Base-by-base conservation (phyloP, 2,113 vertebrate genomes). In the Macroglossus sobrinus region DNA sequence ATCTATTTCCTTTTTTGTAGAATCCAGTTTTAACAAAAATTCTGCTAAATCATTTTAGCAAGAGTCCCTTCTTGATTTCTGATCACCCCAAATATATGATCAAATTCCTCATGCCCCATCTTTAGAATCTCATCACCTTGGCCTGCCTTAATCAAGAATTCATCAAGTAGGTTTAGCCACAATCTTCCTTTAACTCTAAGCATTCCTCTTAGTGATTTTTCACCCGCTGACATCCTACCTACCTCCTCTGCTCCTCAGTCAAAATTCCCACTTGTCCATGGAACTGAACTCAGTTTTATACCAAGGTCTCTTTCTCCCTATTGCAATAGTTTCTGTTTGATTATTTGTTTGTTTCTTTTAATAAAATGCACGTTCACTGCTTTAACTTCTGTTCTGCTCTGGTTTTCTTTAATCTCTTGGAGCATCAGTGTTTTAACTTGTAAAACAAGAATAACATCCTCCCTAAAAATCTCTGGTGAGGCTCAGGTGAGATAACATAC, bases 391-490 rank as follows among this genome's bases (percentile, higher is more conserved):
- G 15, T 47, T 12, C 3, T 50, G 75, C 19, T 78, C 74, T 87
- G 64, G 8, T 66, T 81, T 87, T 81, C 47, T 55, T 74, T 45
- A 24, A 33, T 45, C 53, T 93, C 76, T 93, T 61, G 64, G 14
- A 91, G 9, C 26, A 4, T 76, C 19, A 1, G 0, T 15, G 5
- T 80, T 87, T 19, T 91, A 68, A 38, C 47, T 86, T 79, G 13
- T 21, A 78, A 84, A 91, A 45, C 35, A 69, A 1, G 10, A 79
- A 24, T 76, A 53, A 81, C 7, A 53, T 2, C 2, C 21, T 57
- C 4, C 33, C 2, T 76, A 78, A 85, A 93, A 76, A n/a, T 33
- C 15, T 57, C 76, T 19, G 13, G 30, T 59, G 43, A 63, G 30
- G 4, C 1, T 57, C 68, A 94, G 59, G 28, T 45, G 21, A 53